These are phyloP conservation scores for Colaptes auratus DNA, from an alignment of 2,113 vertebrate species.

Conservation along the genomic window DNA sequence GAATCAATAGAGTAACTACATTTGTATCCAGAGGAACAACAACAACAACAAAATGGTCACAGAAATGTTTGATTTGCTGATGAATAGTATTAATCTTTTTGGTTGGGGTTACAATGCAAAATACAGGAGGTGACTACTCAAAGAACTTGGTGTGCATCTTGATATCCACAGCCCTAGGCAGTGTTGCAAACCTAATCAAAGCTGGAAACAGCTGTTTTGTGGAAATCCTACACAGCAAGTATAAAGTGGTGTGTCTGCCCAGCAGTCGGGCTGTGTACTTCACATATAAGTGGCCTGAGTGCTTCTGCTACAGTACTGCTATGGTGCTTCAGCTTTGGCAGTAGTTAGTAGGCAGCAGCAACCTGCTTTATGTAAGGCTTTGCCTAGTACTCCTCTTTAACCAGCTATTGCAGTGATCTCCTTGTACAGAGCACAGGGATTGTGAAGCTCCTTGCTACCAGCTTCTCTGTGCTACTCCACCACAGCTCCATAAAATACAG, in stretches of 20 bases:
- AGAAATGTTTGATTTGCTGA: neutral
- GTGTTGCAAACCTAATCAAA: neutral
- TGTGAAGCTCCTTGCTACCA: neutral
- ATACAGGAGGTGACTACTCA: neutral
- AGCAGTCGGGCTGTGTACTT: accelerated
- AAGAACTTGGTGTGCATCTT: neutral
- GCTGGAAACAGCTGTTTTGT: neutral
- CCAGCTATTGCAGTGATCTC: neutral
- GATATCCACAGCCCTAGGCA: accelerated
- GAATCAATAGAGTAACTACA: neutral
- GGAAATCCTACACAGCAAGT: neutral
- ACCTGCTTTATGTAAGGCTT: neutral
- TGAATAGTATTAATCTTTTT: neutral
- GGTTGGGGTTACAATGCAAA: neutral
- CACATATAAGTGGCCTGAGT: neutral
- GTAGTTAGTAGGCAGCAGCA: neutral
- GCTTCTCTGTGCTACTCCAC: neutral
- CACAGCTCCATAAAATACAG: neutral
- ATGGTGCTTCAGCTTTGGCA: neutral
- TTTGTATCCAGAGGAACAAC: neutral
- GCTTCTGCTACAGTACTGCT: neutral
- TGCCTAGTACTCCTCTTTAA: accelerated
- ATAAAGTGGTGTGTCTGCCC: neutral
- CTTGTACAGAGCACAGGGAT: neutral
- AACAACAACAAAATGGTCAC: neutral